Evolutionary conservation across 92 coral and sea anemone species (phyloP), one percentile per base, ranked within the genome.

Genomic region (Heliopora coerulea): DNA sequence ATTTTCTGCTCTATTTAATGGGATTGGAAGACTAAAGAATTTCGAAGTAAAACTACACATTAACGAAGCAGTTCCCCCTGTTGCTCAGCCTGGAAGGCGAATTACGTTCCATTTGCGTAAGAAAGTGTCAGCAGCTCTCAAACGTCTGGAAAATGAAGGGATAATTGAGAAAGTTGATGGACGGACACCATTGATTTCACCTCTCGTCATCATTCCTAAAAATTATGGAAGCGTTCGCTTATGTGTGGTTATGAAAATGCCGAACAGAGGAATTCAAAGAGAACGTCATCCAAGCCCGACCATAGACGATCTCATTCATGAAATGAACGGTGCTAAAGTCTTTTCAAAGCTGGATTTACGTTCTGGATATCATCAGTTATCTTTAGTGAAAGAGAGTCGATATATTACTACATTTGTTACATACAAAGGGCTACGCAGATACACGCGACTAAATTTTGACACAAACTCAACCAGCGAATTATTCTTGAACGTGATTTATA

Each of bases 131-230:
- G 21, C 37, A 19, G 80, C 84, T 46, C 73, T 87, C 1, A 40
- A 75, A 14, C 67, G 80, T n/a, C 67, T 80, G 1, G 81, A 79
- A 59, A 59, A 79, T 17, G 73, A 49, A 59, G 88, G 64, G 21
- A 83, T 83, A 15, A 87, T 83, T 0, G 91, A 80, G 31, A 68
- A 15, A 79, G 68, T 21, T 2, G 82, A 49, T 26, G 84, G 83
- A 28, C 87, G 83, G 0, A 88, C 89, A 27, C 83, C 85, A 26
- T 84, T 83, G 88, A 77, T 74, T 26, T 73, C 82, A 14, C 89
- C 89, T 14, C 54, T 87, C 4, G 88, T 84, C 44, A 27, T 74
- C 8, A 86, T 79, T 63, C 79, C 72, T 1, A 21, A 31, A 23
- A 78, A 79, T 42, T 70, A 82, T 11, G 73, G 78, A 44, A 79